Base-by-base conservation (phyloP, 2,888 invertebrate species). In the Eubasilissa splendida region DNA sequence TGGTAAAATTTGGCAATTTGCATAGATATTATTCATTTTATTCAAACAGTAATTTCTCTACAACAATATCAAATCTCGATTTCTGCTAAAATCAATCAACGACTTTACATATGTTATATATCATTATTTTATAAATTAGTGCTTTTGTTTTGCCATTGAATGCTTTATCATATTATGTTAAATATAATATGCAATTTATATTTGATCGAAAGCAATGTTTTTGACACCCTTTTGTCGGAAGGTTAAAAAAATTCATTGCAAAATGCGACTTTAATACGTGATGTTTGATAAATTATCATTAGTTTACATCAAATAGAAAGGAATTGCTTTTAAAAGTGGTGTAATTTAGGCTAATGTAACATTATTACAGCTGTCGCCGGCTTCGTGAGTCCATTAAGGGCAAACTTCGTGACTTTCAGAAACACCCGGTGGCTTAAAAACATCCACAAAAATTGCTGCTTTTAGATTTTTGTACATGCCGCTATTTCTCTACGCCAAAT, bases 291-390 rank as follows among this genome's bases (percentile, higher is more conserved):
- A 66, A 77, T 77, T 79, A 81, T 81, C 81, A 76, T 79, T 73
- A 79, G 79, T 76, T 76, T 70, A 79, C 79, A 81, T 81, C 76
- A 76, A 79, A 76, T 68, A 65, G 76, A 79, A 79, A 70, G 70
- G 70, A 70, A 79, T 79, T 53, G 81, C 81, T 81, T 81, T 79
- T 75, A 81, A 81, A 81, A 81, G 76, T 81, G 79, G 75, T 71
- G 70, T 75, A 75, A 81, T 79, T 81, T 81, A 42, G 71, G 76
- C 65, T 81, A 81, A 81, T 81, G 81, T 76, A 79, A 71, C 81
- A 79, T 81, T 79, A 79, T 81, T 81, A 81, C 79, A 63, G 79
- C 73, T 79, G 76, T 81, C 81, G 81, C 70, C 79, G 71, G 59
- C 54, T 76, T 81, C 80, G 80, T 80, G 80, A 63, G 74, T 22